Percentiles rank a stretch among this genome's conserved stretches.
Conservation (phyloP, 1,140 invertebrate genomes). For the Eciton burchellii region DNA sequence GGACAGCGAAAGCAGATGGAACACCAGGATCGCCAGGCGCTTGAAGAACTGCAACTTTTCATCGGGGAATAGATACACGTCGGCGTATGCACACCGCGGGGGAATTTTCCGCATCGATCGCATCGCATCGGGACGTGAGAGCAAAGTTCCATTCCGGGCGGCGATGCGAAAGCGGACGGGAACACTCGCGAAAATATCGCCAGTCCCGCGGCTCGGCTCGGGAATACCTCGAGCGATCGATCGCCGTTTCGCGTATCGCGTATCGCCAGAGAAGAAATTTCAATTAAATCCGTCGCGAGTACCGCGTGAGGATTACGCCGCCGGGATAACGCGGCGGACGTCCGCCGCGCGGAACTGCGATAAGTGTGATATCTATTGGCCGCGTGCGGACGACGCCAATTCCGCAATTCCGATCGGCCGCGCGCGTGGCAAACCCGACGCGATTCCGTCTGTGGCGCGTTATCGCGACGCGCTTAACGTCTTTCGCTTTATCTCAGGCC, state of each 20-base stretch:
- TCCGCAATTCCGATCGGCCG: too few relatives aligned
- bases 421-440: not conserved
- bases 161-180: slow-evolving; percentile 13
- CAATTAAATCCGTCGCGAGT: too few relatives aligned
- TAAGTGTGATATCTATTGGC: too few relatives aligned
- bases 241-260: not conserved
- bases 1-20: slow-evolving; percentile 95
- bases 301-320: too few relatives aligned
- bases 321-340: too few relatives aligned
- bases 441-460: not conserved
- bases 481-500: slow-evolving; percentile 6
- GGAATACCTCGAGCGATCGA: not conserved
- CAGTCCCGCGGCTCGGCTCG: slow-evolving; percentile 26
- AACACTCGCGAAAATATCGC: slow-evolving; percentile 40
- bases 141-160: slow-evolving; percentile 47
- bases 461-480: slow-evolving; percentile 24
- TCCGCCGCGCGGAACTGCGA: too few relatives aligned
- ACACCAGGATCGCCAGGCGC: slow-evolving; percentile 93
- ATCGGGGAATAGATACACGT: slow-evolving; percentile 45
- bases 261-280: not conserved
- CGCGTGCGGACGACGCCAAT: too few relatives aligned
- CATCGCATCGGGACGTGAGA: slow-evolving; percentile 49
- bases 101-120: slow-evolving; percentile 53
- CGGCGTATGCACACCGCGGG: slow-evolving; percentile 29
- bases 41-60: slow-evolving; percentile 93